Base-by-base conservation (phyloP, 1,140 invertebrate genomes). In the Zaprionus tsacasi region DNA sequence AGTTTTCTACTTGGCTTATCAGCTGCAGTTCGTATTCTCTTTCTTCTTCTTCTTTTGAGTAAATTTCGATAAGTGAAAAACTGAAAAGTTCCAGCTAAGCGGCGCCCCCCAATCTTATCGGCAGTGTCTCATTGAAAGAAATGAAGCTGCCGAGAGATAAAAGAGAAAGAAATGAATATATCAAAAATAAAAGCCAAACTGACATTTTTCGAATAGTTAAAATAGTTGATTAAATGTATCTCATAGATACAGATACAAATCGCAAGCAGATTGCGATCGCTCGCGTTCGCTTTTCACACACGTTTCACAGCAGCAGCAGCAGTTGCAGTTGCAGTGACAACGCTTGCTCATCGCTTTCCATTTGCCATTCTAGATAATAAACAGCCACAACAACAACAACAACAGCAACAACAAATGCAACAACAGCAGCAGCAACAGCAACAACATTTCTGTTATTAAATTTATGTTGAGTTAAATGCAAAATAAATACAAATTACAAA, bases 371-470 rank as follows among this genome's bases (percentile, higher is more conserved):
- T 83, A 87, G 83, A 87, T 81, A 86, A 76, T 61, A 74, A 85
- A 83, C 73, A 83, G 57, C 69, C 76, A 57, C 76, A 83, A 56
- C 63, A 80, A 63, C 65, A 69, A 61, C 50, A 55, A 61, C 69
- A 69, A 40, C 60, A 69, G 30, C 60, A 69, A 52, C 70, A 66
- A 36, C 58, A 61, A 48, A 79, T 70, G 66, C 78, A 80, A 30
- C 74, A 76, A 74, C 82, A 83, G 36, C 21, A 21, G 21, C 69
- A 79, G 64, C 58, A 77, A 88, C 21, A 21, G 21, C 69, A 79
- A 67, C 58, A 77, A 88, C 68, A 88, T 82, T 81, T 88, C 76
- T 89, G 81, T 88, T 89, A 89, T 79, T 89, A 85, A 81, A 85
- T 89, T 89, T 89, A 81, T 85, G 85, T 89, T 89, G 83, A 88